Percentiles rank a stretch among this genome's conserved stretches.
phyloP scores from a whole-genome alignment of 92 coral and sea anemone genomes.

The Palythoa heliodiscus region DNA sequence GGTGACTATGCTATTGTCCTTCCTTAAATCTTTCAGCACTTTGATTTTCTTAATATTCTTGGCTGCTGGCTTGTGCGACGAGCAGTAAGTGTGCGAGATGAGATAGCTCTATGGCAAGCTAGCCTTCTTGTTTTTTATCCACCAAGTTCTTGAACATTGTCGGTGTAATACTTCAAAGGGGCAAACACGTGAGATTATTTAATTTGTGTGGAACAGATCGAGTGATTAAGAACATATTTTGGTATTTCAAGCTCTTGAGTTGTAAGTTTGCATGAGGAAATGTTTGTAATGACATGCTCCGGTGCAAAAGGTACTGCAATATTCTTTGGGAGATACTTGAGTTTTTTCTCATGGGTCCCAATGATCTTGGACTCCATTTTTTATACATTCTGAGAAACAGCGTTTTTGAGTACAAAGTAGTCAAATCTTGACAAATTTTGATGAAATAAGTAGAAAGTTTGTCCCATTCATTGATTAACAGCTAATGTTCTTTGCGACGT shows the following conservation, averaged over 20 bases:
- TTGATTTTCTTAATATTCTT: not conserved
- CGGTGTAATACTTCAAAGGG: not conserved
- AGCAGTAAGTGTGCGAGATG: not conserved
- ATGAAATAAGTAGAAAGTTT: no score
- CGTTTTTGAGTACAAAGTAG: no score
- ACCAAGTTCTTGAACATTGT: not conserved
- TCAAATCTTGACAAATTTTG: no score
- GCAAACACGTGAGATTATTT: not conserved
- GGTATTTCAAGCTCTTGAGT: not conserved
- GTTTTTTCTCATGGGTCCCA: not conserved
- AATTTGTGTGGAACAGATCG: no score
- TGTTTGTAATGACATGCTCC: not conserved
- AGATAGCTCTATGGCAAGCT: not conserved
- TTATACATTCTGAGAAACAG: no score
- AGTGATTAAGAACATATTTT: no score
- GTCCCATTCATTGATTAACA: no score
- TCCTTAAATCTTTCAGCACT: not conserved
- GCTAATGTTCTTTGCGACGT: no score
- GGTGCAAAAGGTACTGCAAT: not conserved
- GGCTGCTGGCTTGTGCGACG: not conserved
- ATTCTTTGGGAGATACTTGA: not conserved
- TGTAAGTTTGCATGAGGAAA: not conserved
- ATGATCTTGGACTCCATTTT: no score
- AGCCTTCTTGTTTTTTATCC: not conserved
- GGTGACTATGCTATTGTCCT: not conserved